Evolutionary conservation across 2,113 vertebrate species (phyloP), one percentile per base, ranked within the genome.

Genomic region (Craseonycteris thonglongyai): DNA sequence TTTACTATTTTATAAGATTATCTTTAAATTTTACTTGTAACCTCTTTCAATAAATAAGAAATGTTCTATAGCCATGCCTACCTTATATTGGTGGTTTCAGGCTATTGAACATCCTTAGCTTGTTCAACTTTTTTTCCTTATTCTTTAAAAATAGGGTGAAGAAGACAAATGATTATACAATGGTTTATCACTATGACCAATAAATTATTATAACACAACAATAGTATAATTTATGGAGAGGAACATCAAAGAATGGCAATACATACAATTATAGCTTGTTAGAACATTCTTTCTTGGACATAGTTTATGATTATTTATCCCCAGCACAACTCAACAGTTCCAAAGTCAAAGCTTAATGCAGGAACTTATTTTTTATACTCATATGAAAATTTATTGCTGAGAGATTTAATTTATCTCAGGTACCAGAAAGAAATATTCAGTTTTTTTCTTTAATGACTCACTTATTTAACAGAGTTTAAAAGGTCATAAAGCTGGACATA

Each of bases 401-500:
- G 96, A 98, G 95, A 97, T 97, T 97, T 97, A 95, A 56, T 96
- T 97, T 98, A 85, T 97, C 78, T 97, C 5, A 2, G 88, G 95
- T 98, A 92, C 95, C 68, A 97, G 90, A 69, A 97, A 97, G 93
- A 84, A 97, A 96, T 51, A 51, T 51, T 51, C 49, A 18, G 14
- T 51, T 30, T 14, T 14, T 26, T 86, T 90, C 21, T 54, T 9
- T 42, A 11, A 21, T 33, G 10, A 79, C 66, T 89, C 12, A 88
- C 7, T 75, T 51, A 81, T 98, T 99, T 99, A 98, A 98, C 86
- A 80, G 98, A 98, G 96, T 98, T 98, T 98, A 98, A 98, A 98
- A 98, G 99, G 98, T 98, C 97, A 98, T 97, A 98, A 98, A 98
- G 96, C 97, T 98, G 98, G 97, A 96, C 97, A 97, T 97, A 98